These are phyloP conservation scores for Thelaira solivaga DNA, from an alignment of 2,888 invertebrate genomes.

Conservation along the genomic window DNA sequence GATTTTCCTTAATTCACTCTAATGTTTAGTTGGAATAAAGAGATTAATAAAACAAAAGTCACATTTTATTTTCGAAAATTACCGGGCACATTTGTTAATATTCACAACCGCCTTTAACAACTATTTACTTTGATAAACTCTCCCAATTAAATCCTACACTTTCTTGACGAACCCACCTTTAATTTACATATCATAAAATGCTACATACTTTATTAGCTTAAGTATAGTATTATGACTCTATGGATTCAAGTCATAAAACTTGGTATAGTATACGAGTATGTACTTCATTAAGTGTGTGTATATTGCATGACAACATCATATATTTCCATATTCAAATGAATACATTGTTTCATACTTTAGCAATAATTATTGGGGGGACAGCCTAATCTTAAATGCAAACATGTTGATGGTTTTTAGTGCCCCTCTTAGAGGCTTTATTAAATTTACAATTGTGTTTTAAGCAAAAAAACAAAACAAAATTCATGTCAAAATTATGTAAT, in stretches of 20 bases:
- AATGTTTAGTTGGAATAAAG: no score
- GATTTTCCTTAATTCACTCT: no score
- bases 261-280: no score
- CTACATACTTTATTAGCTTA: slow-evolving; percentile 49
- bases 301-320: slow-evolving; percentile 44
- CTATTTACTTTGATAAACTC: background rate
- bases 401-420: background rate
- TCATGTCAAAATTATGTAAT: slow-evolving; percentile 60
- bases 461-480: slow-evolving; percentile 15
- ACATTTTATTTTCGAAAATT: background rate
- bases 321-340: background rate
- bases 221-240: slow-evolving; percentile 42
- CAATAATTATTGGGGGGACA: background rate
- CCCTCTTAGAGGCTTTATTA: slow-evolving; percentile 1
- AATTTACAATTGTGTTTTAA: slow-evolving; percentile 32
- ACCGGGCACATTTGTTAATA: background rate
- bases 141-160: background rate
- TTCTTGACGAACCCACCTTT: background rate
- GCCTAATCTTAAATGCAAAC: slow-evolving; percentile 37
- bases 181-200: background rate
- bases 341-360: background rate
- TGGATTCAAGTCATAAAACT: background rate
- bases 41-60: no score
- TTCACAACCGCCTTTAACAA: background rate
- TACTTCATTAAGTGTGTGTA: background rate